A percentile compares a stretch with the other conserved stretches of the same genome.
These are phyloP conservation scores for Drosophila arizonae DNA, from an alignment of 1,140 invertebrate genomes.

Conservation along the genomic window DNA sequence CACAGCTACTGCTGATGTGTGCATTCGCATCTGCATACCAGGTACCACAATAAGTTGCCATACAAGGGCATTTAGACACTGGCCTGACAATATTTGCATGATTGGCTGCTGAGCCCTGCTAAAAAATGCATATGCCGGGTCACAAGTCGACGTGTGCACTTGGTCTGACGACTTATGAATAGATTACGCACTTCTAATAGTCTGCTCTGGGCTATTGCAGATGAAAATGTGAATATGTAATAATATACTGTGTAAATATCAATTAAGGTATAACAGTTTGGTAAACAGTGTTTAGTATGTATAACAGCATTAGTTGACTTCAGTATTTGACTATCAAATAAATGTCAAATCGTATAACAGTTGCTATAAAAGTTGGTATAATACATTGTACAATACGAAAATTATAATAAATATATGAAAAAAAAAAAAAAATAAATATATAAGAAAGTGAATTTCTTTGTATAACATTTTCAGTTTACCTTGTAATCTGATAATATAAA, in stretches of 20 bases:
- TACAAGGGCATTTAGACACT: constrained; percentile 69
- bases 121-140: constrained; percentile 47
- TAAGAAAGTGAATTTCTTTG: too few species aligned
- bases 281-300: background rate
- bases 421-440: too few species aligned
- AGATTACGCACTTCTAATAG: constrained; percentile 18
- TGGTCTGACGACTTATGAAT: constrained; percentile 25
- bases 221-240: constrained; percentile 4
- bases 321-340: too few species aligned
- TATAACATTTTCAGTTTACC: too few species aligned
- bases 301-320: background rate
- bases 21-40: constrained; percentile 34
- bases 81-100: constrained; percentile 47
- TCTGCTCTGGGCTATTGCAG: background rate
- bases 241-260: constrained; percentile 2
- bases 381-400: background rate
- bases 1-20: constrained; percentile 12
- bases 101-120: constrained; percentile 49
- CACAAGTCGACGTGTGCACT: constrained; percentile 37
- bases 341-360: background rate
- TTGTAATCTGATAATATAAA: too few species aligned
- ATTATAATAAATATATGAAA: background rate
- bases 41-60: constrained; percentile 66
- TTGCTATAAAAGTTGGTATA: background rate
- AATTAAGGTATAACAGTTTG: background rate